Percentiles rank a stretch among this genome's conserved stretches.
Evolutionary conservation across 2,888 invertebrate species (phyloP).

Genomic region (Hofmannophila pseudospretella): DNA sequence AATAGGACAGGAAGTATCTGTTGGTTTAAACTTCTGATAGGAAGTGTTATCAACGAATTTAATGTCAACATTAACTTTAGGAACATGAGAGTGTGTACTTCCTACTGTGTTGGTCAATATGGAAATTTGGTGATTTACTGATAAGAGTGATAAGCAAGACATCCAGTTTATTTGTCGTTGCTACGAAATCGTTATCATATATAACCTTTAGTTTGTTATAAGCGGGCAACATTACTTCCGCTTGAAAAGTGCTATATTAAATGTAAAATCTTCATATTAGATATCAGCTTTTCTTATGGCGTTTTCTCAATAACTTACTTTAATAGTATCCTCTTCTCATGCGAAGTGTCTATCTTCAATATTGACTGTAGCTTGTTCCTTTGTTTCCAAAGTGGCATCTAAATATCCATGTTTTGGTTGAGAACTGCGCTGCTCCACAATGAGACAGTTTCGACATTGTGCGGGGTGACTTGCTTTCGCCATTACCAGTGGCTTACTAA

Average conservation of each 20-base stretch:
- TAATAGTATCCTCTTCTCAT: no score
- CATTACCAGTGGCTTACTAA: slow-evolving; percentile 42
- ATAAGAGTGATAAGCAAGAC: neutral
- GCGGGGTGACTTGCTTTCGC: slow-evolving; percentile 3
- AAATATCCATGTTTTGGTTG: neutral
- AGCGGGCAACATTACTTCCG: no score
- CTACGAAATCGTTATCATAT: no score
- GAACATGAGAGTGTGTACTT: slow-evolving; percentile 16
- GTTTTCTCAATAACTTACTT: no score
- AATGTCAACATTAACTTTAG: slow-evolving; percentile 13
- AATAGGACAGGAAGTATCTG: slow-evolving; percentile 21
- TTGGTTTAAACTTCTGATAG: slow-evolving; percentile 18
- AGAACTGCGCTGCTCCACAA: slow-evolving; percentile 7
- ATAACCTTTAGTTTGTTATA: no score
- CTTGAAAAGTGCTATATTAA: no score
- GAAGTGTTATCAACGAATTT: slow-evolving; percentile 15
- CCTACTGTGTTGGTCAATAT: slow-evolving; percentile 6
- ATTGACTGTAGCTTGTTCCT: neutral
- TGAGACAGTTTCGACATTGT: slow-evolving; percentile 10
- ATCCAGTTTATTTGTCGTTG: no score
- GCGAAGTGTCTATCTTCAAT: neutral
- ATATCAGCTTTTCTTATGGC: no score
- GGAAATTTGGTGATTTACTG: slow-evolving; percentile 6
- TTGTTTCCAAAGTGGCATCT: neutral
- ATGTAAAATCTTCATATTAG: no score